Conservation (phyloP, 2,113 vertebrate species). For the Pituophis catenifer region DNA sequence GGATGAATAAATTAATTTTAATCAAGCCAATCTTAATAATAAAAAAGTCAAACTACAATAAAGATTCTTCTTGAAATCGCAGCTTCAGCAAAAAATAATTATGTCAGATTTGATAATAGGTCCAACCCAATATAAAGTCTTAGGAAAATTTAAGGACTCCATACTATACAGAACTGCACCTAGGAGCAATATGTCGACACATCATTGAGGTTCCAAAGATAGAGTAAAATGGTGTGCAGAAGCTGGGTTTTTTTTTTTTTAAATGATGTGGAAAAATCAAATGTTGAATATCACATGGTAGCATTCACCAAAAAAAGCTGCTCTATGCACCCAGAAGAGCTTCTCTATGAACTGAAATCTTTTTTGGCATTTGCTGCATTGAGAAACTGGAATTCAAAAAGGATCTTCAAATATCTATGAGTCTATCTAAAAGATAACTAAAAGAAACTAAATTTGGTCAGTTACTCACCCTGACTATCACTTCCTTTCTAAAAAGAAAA, state of each 20-base stretch:
- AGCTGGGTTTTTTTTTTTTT: not conserved
- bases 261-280: not conserved
- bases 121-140: not conserved
- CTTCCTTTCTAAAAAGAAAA: conserved; percentile 22
- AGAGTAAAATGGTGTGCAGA: not conserved
- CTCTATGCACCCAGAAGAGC: not conserved
- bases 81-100: not conserved
- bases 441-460: not conserved
- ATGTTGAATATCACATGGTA: not conserved
- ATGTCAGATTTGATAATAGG: not conserved
- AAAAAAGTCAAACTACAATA: not conserved
- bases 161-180: not conserved
- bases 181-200: not conserved
- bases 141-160: not conserved
- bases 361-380: not conserved
- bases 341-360: not conserved
- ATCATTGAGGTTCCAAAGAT: not conserved
- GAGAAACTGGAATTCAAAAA: not conserved
- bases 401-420: not conserved
- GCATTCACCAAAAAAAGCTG: not conserved
- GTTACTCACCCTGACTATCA: conserved; percentile 34
- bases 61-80: not conserved
- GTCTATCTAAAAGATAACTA: not conserved
- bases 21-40: not conserved
- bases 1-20: not conserved